Evolutionary conservation across 2,113 vertebrate genomes (phyloP).

Genomic region (Drymodes brunneopygia): DNA sequence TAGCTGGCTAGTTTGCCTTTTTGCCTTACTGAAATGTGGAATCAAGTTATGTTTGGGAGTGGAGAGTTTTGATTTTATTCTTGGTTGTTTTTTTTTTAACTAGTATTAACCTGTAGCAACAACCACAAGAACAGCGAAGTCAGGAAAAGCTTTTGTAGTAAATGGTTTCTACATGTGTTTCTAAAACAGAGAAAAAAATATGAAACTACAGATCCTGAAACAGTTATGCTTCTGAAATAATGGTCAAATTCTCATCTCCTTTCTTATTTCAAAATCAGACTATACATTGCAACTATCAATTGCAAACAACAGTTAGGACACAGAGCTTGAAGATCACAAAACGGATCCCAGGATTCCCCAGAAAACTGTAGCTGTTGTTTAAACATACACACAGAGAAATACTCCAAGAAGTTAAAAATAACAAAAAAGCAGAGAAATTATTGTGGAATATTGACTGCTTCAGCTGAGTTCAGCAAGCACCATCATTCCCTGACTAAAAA

Average conservation of each 20-base stretch:
- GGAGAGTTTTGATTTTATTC: background rate
- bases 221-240: background rate
- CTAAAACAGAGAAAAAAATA: background rate
- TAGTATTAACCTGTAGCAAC: background rate
- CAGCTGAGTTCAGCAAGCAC: background rate
- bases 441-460: background rate
- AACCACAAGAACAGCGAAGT: background rate
- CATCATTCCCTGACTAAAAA: background rate
- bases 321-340: background rate
- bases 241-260: background rate
- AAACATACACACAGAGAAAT: background rate
- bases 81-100: background rate
- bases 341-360: background rate
- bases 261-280: background rate
- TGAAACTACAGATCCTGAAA: background rate
- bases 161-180: background rate
- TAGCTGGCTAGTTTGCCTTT: background rate
- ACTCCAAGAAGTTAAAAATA: background rate
- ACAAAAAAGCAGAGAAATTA: background rate
- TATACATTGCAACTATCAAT: background rate
- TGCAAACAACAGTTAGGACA: background rate
- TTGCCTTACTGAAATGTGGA: background rate
- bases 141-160: background rate
- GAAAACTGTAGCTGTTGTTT: background rate
- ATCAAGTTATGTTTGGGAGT: background rate